phyloP scores from a whole-genome alignment of 2,888 invertebrate species.

The Argyresthia albistria region DNA sequence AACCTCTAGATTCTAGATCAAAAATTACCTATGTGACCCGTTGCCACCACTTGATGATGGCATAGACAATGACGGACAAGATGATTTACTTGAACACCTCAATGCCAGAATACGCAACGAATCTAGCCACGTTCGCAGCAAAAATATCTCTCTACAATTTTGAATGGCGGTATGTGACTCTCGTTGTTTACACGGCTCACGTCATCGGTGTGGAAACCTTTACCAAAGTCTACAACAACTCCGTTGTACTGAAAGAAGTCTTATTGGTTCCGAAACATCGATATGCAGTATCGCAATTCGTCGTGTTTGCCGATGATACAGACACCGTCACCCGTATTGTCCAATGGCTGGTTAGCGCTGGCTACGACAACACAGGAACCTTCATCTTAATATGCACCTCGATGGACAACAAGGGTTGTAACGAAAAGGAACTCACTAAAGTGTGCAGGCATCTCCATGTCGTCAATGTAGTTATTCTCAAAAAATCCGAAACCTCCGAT shows the following conservation, averaged over 20 bases:
- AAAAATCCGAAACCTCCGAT: slow-evolving; percentile 14
- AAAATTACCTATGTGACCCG: too few relatives aligned
- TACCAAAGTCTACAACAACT: slow-evolving; percentile 24
- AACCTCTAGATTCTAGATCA: too few relatives aligned
- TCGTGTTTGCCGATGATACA: slow-evolving; percentile 29
- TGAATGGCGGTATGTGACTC: slow-evolving; percentile 36
- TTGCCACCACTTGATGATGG: too few relatives aligned
- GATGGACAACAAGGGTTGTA: slow-evolving; percentile 20
- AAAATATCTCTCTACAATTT: slow-evolving; percentile 39
- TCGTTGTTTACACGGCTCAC: slow-evolving; percentile 25
- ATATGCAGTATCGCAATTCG: slow-evolving; percentile 20
- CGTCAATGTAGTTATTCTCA: slow-evolving; percentile 28
- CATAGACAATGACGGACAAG: too few relatives aligned
- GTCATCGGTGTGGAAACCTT: slow-evolving; percentile 27
- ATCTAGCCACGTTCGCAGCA: slow-evolving; percentile 30
- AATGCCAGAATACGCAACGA: not conserved
- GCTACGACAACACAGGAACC: slow-evolving; percentile 34
- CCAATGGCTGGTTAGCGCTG: slow-evolving; percentile 21
- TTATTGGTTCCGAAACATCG: slow-evolving; percentile 17
- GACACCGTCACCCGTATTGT: slow-evolving; percentile 23
- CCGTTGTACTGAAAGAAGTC: slow-evolving; percentile 25
- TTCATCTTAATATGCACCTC: slow-evolving; percentile 31
- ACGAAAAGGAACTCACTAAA: slow-evolving; percentile 26
- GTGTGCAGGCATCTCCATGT: slow-evolving; percentile 21
- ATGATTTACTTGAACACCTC: too few relatives aligned